These are phyloP conservation scores for Drosophila trapezifrons DNA, from an alignment of 1,140 invertebrate genomes.

Conservation along the genomic window DNA sequence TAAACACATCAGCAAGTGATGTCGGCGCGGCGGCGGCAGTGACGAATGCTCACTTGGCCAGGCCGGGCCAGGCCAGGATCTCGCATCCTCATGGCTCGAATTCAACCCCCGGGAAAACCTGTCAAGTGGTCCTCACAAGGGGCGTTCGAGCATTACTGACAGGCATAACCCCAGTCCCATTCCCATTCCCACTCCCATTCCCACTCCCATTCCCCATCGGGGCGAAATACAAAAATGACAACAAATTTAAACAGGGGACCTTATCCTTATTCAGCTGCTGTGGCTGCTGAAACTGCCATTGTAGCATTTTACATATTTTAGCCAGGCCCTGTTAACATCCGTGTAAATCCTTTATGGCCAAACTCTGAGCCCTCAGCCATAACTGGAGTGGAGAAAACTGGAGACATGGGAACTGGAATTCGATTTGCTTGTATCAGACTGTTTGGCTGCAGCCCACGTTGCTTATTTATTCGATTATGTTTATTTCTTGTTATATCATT, in stretches of 20 bases:
- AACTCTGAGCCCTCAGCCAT: constrained; percentile 43
- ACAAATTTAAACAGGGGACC: constrained; percentile 67
- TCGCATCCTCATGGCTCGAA: neutral
- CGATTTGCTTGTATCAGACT: constrained; percentile 61
- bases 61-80: constrained; percentile 26
- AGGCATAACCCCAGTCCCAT: constrained; percentile 36
- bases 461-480: constrained; percentile 78
- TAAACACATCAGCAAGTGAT: constrained; percentile 78
- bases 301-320: constrained; percentile 76
- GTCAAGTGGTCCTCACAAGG: constrained; percentile 69
- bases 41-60: constrained; percentile 62
- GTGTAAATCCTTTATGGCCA: constrained; percentile 80
- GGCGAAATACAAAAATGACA: constrained; percentile 57
- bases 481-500: constrained; percentile 67
- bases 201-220: constrained; percentile 22
- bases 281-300: constrained; percentile 36
- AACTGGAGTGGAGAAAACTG: constrained; percentile 12
- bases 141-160: constrained; percentile 71
- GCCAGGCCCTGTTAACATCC: constrained; percentile 66
- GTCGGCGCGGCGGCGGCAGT: constrained; percentile 45
- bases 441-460: constrained; percentile 41
- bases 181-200: constrained; percentile 1
- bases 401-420: constrained; percentile 44
- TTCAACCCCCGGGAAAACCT: constrained; percentile 35
- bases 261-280: neutral